A percentile compares a stretch with the other conserved stretches of the same genome.
phyloP scores from a whole-genome alignment of 2,888 invertebrate species.

The Blera fallax region DNA sequence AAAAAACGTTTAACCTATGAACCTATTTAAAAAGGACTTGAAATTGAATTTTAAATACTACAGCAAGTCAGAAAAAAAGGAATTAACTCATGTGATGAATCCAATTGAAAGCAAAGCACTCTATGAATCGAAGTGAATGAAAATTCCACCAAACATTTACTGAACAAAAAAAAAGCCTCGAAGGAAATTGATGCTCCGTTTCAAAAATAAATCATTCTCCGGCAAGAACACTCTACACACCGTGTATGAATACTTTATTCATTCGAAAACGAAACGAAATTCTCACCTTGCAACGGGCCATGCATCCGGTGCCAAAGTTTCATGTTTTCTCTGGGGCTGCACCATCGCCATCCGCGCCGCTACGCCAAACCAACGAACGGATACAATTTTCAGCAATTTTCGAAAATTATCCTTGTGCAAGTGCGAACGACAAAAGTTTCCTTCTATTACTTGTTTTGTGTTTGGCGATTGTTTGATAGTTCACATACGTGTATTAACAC shows the following conservation, averaged over 20 bases:
- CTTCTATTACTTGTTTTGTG: constrained; percentile 42
- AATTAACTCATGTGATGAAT: background rate
- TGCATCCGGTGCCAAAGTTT: background rate
- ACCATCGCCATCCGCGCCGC: background rate
- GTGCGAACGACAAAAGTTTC: constrained; percentile 59
- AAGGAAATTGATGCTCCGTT: background rate
- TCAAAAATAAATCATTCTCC: background rate
- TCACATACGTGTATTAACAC: constrained; percentile 44
- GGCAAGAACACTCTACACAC: background rate
- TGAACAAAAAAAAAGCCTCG: background rate
- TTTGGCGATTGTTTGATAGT: constrained; percentile 55
- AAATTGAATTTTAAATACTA: no score
- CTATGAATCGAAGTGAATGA: background rate
- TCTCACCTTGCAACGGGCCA: constrained; percentile 12
- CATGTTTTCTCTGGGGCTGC: constrained; percentile 17
- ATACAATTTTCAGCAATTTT: constrained; percentile 59
- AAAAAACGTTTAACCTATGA: no score
- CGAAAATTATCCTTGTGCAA: constrained; percentile 57
- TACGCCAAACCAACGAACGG: constrained; percentile 3
- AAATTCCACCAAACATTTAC: background rate
- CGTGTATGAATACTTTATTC: constrained; percentile 37
- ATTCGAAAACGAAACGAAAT: constrained; percentile 34
- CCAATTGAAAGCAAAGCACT: background rate
- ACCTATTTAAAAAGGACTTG: no score
- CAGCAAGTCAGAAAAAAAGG: no score